phyloP scores from a whole-genome alignment of 2,888 invertebrate genomes.

The Pollenia amentaria region DNA sequence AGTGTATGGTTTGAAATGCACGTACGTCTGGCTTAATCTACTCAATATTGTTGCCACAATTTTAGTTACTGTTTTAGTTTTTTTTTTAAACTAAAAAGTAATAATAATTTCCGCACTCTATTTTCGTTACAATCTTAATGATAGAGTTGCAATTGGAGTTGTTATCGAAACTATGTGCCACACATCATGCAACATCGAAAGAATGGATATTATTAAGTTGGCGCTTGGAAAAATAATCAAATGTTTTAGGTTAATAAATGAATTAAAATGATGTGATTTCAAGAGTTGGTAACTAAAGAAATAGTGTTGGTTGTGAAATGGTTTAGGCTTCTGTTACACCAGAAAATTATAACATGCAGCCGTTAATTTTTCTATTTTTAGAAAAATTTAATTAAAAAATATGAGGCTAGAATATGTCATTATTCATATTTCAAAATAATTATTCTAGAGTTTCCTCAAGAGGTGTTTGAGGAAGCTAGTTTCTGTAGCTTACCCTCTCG shows the following conservation, averaged over 20 bases:
- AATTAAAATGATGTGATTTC: too few species aligned
- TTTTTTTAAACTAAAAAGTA: slow-evolving; percentile 13
- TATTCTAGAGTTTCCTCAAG: too few species aligned
- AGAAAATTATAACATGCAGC: too few species aligned
- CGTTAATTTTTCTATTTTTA: too few species aligned
- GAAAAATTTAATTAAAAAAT: too few species aligned
- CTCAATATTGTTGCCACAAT: slow-evolving; percentile 39
- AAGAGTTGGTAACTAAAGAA: too few species aligned
- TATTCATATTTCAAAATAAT: too few species aligned
- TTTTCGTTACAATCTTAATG: slow-evolving; percentile 23
- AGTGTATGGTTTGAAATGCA: background rate
- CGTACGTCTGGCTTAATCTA: slow-evolving; percentile 25
- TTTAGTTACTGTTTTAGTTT: background rate
- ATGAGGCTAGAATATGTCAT: too few species aligned
- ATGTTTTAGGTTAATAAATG: background rate
- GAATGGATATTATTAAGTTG: background rate
- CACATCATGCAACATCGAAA: background rate
- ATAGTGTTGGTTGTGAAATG: too few species aligned
- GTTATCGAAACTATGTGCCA: background rate
- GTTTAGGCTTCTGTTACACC: too few species aligned
- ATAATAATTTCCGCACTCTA: slow-evolving; percentile 34
- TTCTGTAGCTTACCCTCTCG: too few species aligned
- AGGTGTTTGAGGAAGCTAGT: too few species aligned
- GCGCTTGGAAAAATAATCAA: background rate
- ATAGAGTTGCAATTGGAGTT: slow-evolving; percentile 5